Evolutionary conservation across 2,113 vertebrate species (phyloP), one percentile per base, ranked within the genome.

Genomic region (Pseudopodoces humilis): DNA sequence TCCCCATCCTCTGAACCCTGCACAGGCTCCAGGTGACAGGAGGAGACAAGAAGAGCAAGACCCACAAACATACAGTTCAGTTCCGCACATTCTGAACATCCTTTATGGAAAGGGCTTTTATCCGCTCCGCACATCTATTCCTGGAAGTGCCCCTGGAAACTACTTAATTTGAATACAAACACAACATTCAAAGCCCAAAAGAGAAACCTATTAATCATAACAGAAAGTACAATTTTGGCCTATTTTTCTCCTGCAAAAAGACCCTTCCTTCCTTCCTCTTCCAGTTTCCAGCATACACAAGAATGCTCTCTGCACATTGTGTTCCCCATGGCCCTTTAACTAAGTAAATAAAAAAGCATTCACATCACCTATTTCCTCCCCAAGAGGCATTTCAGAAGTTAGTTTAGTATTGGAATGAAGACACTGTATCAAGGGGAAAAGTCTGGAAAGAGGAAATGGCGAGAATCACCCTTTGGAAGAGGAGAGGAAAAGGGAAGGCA

Each of bases 91-190:
- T 69, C 63, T 43, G 55, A 76, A 69, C 8, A 23, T 33, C 71
- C 56, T 44, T 24, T 35, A 37, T 16, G 77, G 31, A 78, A 67
- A 56, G 56, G 8, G 41, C 10, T 70, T 74, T 60, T 53, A 56
- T 65, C 39, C 4, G 39, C 80, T 91, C 50, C 52, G 37, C 58
- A 72, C 28, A 41, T 85, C 87, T 91, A 96, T 91, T 95, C 87
- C 94, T 95, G 91, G 85, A 97, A 94, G 64, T 79, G 20, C 59
- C 49, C 50, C 59, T 37, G 67, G 69, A 91, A 96, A 60, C 49
- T 28, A 14, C 60, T 84, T 68, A 2, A 92, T 95, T 86, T 92
- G 60, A 93, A 91, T 88, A 95, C 91, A 96, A 96, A 95, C 65
- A 56, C 55, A 68, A 65, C 52, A 93, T 67, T 88, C 85, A 88